Evolutionary conservation across 2,888 invertebrate genomes (phyloP).

Genomic region (Sinopyrophorus schimmeli): DNA sequence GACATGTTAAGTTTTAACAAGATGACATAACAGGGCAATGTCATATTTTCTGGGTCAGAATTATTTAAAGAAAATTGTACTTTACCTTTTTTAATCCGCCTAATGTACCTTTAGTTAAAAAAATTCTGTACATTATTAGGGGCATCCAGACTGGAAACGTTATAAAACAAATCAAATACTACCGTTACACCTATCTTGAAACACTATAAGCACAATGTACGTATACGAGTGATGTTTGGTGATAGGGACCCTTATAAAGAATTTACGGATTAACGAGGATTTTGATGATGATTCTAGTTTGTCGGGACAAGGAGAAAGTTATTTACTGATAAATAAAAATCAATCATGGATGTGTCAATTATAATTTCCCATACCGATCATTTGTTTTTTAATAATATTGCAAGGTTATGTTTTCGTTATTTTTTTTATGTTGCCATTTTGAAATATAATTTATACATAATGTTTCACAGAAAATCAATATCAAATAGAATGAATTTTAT

Average conservation of each 20-base stretch:
- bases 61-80: slow-evolving; percentile 18
- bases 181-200: slow-evolving; percentile 31
- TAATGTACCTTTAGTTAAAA: slow-evolving; percentile 40
- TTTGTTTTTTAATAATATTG: slow-evolving; percentile 25
- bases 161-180: slow-evolving; percentile 30
- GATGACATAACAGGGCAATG: slow-evolving; percentile 46
- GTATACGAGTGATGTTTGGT: slow-evolving; percentile 40
- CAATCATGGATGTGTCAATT: slow-evolving; percentile 24
- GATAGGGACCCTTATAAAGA: slow-evolving; percentile 41
- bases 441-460: no score
- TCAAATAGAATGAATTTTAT: no score
- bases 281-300: slow-evolving; percentile 42
- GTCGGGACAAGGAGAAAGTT: slow-evolving; percentile 29
- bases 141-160: slow-evolving; percentile 43
- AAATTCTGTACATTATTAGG: slow-evolving; percentile 49
- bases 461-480: background rate
- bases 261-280: slow-evolving; percentile 39
- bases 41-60: slow-evolving; percentile 29
- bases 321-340: slow-evolving; percentile 35
- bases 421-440: slow-evolving; percentile 10
- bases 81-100: slow-evolving; percentile 45
- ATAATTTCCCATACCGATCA: slow-evolving; percentile 21
- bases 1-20: no score
- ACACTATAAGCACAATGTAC: slow-evolving; percentile 22
- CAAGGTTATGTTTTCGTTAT: slow-evolving; percentile 19